phyloP scores from a whole-genome alignment of 64 coral and sea anemone genomes.

The Astreopora myriophthalma region DNA sequence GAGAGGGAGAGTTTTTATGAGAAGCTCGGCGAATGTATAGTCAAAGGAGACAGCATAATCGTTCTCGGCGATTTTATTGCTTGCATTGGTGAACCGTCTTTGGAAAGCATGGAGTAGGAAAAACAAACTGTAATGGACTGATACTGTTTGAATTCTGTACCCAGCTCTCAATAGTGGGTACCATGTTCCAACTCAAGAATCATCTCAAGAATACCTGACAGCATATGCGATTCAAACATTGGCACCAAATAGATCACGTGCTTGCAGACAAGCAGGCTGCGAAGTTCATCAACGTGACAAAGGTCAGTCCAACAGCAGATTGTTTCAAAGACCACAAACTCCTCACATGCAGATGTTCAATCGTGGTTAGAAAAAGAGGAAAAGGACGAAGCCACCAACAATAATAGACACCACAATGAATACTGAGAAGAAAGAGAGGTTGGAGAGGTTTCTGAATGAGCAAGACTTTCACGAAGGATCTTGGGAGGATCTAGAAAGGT shows the following conservation, averaged over 20 bases:
- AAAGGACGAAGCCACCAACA: too few relatives aligned
- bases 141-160: constrained; percentile 46
- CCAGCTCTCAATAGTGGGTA: constrained; percentile 25
- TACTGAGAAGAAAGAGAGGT: too few relatives aligned
- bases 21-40: too few relatives aligned
- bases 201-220: constrained; percentile 53
- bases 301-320: neutral
- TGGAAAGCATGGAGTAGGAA: neutral
- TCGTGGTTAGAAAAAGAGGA: too few relatives aligned
- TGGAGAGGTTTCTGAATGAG: too few relatives aligned
- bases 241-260: constrained; percentile 44
- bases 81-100: neutral
- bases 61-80: too few relatives aligned
- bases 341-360: neutral
- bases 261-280: constrained; percentile 48
- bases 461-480: too few relatives aligned
- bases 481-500: too few relatives aligned
- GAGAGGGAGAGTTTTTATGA: too few relatives aligned
- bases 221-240: constrained; percentile 45
- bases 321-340: constrained; percentile 33
- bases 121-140: neutral
- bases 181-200: constrained; percentile 52
- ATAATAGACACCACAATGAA: too few relatives aligned
- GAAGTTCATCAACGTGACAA: constrained; percentile 39
- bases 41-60: too few relatives aligned